These are phyloP conservation scores for Dascyllus trimaculatus DNA, from an alignment of 2,113 vertebrate species.

Conservation along the genomic window DNA sequence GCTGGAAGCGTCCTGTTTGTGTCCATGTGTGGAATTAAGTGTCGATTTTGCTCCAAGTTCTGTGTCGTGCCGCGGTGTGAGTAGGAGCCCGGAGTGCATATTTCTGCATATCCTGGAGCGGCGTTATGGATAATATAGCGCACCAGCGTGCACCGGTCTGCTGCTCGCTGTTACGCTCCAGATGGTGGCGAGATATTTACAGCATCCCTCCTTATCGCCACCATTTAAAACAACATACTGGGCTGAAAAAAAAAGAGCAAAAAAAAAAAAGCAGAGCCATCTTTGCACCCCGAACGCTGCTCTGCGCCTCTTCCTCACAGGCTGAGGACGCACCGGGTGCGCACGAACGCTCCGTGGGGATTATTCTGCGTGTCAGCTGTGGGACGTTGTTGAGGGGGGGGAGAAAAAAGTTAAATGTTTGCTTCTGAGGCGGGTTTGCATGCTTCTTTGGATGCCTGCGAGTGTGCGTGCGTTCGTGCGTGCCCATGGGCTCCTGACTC, in stretches of 20 bases:
- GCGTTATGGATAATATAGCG: conserved; percentile 45
- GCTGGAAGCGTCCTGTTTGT: conserved; percentile 18
- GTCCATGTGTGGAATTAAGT: conserved; percentile 36
- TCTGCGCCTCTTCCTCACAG: background rate
- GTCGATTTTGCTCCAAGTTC: conserved; percentile 60
- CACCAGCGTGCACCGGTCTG: conserved; percentile 31
- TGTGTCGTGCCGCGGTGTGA: conserved; percentile 48
- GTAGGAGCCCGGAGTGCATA: conserved; percentile 47
- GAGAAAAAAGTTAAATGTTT: conserved; percentile 29
- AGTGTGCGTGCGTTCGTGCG: background rate
- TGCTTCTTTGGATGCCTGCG: background rate
- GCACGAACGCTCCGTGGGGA: background rate
- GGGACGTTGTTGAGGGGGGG: conserved; percentile 60
- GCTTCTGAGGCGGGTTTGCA: conserved; percentile 3
- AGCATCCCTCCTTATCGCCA: conserved; percentile 7
- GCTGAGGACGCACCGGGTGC: background rate
- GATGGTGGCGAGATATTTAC: conserved; percentile 60
- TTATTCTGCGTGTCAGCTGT: background rate
- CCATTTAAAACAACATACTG: conserved; percentile 32
- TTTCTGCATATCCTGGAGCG: conserved; percentile 45
- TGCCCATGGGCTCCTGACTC: conserved; percentile 35
- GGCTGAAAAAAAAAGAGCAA: background rate
- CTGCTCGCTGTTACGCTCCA: conserved; percentile 41
- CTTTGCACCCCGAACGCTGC: conserved; percentile 12
- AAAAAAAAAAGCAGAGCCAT: conserved; percentile 1